Conservation (phyloP, 2,113 vertebrate species). For the Varanus salvator region DNA sequence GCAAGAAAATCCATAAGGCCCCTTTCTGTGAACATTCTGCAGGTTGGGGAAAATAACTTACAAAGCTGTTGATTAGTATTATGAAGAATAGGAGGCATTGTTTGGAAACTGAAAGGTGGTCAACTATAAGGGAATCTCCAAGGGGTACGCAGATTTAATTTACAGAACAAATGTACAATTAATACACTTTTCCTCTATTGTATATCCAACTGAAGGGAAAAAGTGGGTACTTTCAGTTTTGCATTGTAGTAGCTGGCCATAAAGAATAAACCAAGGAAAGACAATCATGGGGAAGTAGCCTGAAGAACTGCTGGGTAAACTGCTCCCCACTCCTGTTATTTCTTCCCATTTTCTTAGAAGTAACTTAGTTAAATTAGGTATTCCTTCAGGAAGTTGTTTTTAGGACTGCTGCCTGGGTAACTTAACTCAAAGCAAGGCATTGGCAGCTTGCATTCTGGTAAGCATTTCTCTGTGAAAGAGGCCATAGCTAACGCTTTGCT, state of each 20-base stretch:
- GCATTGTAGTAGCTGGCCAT: neutral
- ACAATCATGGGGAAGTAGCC: neutral
- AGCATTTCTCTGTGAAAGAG: neutral
- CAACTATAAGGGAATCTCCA: neutral
- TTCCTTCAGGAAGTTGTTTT: neutral
- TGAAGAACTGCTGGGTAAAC: neutral
- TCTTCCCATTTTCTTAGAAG: neutral
- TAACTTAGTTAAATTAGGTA: neutral
- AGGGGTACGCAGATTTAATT: neutral
- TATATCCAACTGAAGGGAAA: neutral
- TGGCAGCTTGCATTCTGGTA: neutral
- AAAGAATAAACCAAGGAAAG: neutral
- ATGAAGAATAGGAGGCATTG: constrained; percentile 3
- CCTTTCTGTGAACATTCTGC: constrained; percentile 9
- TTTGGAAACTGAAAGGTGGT: constrained; percentile 18
- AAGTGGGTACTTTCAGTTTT: neutral
- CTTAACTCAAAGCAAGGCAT: neutral
- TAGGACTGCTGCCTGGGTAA: neutral
- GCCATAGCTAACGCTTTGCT: neutral
- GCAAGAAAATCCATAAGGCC: constrained; percentile 4
- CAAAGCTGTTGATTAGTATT: constrained; percentile 20
- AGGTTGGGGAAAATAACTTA: neutral
- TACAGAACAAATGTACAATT: constrained; percentile 12
- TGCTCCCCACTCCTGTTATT: neutral
- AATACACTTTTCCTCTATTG: neutral